phyloP scores from a whole-genome alignment of 2,888 invertebrate genomes.

The Drosophila kuntzei region DNA sequence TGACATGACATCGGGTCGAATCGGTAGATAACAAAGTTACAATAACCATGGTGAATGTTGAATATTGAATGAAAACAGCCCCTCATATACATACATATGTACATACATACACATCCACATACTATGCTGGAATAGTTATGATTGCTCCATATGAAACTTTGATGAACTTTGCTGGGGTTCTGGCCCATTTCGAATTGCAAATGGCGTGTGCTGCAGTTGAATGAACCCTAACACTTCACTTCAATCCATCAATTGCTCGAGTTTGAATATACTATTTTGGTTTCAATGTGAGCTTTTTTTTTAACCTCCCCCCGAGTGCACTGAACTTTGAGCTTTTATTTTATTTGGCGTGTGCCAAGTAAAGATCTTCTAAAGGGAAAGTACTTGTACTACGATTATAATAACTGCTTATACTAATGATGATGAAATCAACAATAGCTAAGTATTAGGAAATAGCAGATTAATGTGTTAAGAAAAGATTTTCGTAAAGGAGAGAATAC shows the following conservation, averaged over 20 bases:
- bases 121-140: slow-evolving; percentile 38
- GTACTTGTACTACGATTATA: not conserved
- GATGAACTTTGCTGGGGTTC: slow-evolving; percentile 49
- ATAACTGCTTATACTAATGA: not conserved
- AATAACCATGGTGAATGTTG: slow-evolving; percentile 78
- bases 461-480: not conserved
- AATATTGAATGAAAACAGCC: slow-evolving; percentile 47
- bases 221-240: slow-evolving; percentile 59
- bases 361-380: slow-evolving; percentile 17
- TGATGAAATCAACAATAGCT: not conserved
- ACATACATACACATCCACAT: not conserved
- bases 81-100: not conserved
- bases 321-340: slow-evolving; percentile 36
- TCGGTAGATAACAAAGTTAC: slow-evolving; percentile 74
- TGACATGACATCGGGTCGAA: slow-evolving; percentile 68
- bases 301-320: slow-evolving; percentile 31
- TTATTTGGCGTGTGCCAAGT: slow-evolving; percentile 1
- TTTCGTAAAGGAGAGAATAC: not conserved
- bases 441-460: not conserved
- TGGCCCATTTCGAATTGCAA: slow-evolving; percentile 41
- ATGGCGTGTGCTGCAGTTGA: slow-evolving; percentile 62
- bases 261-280: slow-evolving; percentile 38
- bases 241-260: slow-evolving; percentile 48
- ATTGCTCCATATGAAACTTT: slow-evolving; percentile 40
- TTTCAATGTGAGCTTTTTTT: slow-evolving; percentile 15